These are phyloP conservation scores for Alfaro cultratus DNA, from an alignment of 2,797 vertebrate species.

Conservation along the genomic window DNA sequence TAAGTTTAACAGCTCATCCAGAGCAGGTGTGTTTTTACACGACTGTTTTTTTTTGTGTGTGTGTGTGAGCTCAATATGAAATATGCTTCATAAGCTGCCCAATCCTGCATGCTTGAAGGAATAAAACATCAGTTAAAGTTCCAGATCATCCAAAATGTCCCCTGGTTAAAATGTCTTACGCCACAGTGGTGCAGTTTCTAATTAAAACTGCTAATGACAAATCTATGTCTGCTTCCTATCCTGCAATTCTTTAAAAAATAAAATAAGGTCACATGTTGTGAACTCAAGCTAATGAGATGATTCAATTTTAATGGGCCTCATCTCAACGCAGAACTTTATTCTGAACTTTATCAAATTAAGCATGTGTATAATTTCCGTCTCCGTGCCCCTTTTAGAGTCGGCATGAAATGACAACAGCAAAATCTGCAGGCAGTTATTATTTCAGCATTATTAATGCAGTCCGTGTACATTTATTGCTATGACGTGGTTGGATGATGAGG, in stretches of 20 bases:
- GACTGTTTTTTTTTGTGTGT: neutral
- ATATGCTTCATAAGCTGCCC: neutral
- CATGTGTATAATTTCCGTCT: neutral
- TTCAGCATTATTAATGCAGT: neutral
- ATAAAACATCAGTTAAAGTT: neutral
- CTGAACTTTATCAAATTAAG: conserved; percentile 10
- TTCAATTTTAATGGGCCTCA: neutral
- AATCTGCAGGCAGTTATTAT: neutral
- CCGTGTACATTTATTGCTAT: neutral
- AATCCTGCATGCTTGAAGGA: neutral
- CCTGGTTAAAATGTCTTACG: neutral
- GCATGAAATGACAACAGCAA: neutral
- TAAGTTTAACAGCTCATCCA: neutral
- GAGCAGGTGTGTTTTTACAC: neutral
- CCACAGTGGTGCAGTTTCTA: neutral
- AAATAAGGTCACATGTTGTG: neutral
- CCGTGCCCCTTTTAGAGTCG: neutral
- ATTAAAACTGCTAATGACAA: neutral
- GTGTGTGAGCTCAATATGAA: neutral
- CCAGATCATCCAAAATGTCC: neutral
- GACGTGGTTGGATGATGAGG: neutral
- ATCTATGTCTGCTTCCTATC: neutral
- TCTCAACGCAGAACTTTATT: neutral
- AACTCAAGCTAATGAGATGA: conserved; percentile 19
- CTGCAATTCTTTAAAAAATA: conserved; percentile 7